These are phyloP conservation scores for Eulithis prunata DNA, from an alignment of 2,888 invertebrate species.

Conservation along the genomic window DNA sequence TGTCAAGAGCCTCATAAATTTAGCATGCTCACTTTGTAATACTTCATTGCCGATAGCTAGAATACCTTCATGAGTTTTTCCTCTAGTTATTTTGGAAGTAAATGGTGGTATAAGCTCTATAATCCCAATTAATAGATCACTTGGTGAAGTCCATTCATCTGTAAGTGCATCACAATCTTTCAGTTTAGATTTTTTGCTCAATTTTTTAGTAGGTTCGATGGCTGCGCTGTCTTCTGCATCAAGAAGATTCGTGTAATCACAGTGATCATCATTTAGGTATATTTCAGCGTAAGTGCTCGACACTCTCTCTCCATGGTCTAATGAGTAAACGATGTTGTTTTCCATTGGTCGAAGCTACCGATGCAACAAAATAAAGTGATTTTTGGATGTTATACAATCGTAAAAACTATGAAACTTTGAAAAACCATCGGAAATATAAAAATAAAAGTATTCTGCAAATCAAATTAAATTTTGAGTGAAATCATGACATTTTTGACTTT, in stretches of 20 bases:
- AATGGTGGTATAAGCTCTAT: conserved; percentile 71
- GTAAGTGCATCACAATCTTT: conserved; percentile 6
- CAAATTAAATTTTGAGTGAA: background rate
- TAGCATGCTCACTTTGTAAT: conserved; percentile 56
- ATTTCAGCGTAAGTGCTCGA: conserved; percentile 70
- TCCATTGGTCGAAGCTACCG: conserved; percentile 47
- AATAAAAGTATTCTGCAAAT: background rate
- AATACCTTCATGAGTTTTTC: conserved; percentile 73
- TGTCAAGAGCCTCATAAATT: conserved; percentile 54
- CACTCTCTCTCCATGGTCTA: conserved; percentile 56
- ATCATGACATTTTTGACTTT: background rate
- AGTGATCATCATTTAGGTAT: conserved; percentile 60
- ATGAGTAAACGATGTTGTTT: conserved; percentile 50
- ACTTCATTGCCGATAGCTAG: conserved; percentile 66
- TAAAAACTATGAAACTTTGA: conserved; percentile 4
- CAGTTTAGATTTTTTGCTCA: conserved; percentile 14
- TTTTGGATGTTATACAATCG: background rate
- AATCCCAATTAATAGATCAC: conserved; percentile 69
- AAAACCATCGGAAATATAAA: background rate
- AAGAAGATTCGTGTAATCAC: conserved; percentile 42
- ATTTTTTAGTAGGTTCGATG: conserved; percentile 2
- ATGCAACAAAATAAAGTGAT: background rate
- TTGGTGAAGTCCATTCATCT: conserved; percentile 70
- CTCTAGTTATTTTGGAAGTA: conserved; percentile 75
- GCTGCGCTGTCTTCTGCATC: conserved; percentile 19